Evolutionary conservation across 2,888 invertebrate genomes (phyloP).

Genomic region (Ophion costatus): DNA sequence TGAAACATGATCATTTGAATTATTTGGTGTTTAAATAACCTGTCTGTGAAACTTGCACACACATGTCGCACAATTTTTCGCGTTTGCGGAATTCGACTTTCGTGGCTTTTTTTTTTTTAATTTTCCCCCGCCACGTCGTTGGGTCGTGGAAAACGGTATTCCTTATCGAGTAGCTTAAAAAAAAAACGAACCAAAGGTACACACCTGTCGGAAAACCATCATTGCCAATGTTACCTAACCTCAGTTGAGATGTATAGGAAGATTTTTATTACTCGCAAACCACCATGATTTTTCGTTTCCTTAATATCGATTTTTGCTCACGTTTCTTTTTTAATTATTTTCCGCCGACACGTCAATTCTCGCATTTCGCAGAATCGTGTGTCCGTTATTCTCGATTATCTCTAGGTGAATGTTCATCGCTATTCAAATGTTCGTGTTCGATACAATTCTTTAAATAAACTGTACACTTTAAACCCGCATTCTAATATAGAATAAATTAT

Average conservation of each 20-base stretch:
- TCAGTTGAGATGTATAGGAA: slow-evolving; percentile 62
- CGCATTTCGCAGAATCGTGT: slow-evolving; percentile 12
- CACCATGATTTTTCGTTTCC: slow-evolving; percentile 33
- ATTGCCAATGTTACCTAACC: slow-evolving; percentile 56
- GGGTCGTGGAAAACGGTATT: not conserved
- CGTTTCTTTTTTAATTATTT: slow-evolving; percentile 24
- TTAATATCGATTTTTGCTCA: not conserved
- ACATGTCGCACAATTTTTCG: not conserved
- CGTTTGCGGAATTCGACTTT: slow-evolving; percentile 17
- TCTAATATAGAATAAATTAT: slow-evolving; percentile 79
- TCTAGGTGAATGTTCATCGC: slow-evolving; percentile 49
- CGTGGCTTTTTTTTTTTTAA: slow-evolving; percentile 28
- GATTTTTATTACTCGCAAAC: slow-evolving; percentile 47
- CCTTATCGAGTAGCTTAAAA: not conserved
- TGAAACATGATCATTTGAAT: slow-evolving; percentile 55
- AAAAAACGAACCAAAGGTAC: not conserved
- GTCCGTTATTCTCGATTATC: slow-evolving; percentile 3
- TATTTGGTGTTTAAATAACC: slow-evolving; percentile 50
- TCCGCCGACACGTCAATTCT: slow-evolving; percentile 35
- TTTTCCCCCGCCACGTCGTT: not conserved
- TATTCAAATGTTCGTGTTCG: slow-evolving; percentile 52
- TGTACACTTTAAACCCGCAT: slow-evolving; percentile 69
- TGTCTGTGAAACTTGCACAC: slow-evolving; percentile 14
- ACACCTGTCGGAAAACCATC: slow-evolving; percentile 31
- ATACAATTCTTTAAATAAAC: slow-evolving; percentile 69